Percentiles rank a stretch among this genome's conserved stretches.
Evolutionary conservation across 30 jellyfish, hydroid and myxozoan genomes (phyloP).

Genomic region (Catostylus mosaicus): DNA sequence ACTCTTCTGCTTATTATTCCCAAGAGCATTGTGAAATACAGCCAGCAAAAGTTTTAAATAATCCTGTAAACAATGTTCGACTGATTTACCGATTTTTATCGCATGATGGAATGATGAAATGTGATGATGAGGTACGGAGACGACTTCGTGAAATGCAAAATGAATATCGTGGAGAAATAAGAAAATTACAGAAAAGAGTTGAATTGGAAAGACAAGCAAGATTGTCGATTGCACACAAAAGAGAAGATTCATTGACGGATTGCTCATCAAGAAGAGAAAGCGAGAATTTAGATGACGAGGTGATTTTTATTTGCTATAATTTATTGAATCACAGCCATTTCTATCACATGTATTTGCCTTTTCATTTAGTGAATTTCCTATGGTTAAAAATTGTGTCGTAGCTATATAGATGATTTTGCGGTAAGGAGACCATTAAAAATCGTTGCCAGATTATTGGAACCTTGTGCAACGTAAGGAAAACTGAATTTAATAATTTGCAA

Average conservation of each 20-base stretch:
- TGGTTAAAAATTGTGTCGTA: too few relatives aligned
- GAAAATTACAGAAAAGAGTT: conserved; percentile 68
- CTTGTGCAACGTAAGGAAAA: too few relatives aligned
- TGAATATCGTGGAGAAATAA: conserved; percentile 67
- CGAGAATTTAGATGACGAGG: conserved; percentile 45
- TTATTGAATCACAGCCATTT: background rate
- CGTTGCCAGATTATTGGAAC: too few relatives aligned
- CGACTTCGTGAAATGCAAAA: conserved; percentile 58
- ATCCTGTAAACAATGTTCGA: conserved; percentile 30
- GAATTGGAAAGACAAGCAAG: conserved; percentile 87
- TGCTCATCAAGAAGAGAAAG: conserved; percentile 32
- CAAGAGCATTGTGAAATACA: conserved; percentile 15
- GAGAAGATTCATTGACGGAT: conserved; percentile 31
- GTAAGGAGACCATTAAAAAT: too few relatives aligned
- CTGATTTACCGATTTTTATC: conserved; percentile 55
- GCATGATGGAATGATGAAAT: conserved; percentile 74
- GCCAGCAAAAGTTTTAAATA: conserved; percentile 1
- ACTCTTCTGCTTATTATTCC: conserved; percentile 48
- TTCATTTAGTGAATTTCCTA: too few relatives aligned
- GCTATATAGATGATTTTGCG: too few relatives aligned
- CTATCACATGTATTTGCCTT: too few relatives aligned
- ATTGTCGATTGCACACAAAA: conserved; percentile 25
- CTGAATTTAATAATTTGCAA: too few relatives aligned
- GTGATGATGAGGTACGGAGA: conserved; percentile 60
- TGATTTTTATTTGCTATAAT: background rate